Percentiles rank a stretch among this genome's conserved stretches.
Conservation (phyloP, 2,113 vertebrate species). For the Tragelaphus scriptus region DNA sequence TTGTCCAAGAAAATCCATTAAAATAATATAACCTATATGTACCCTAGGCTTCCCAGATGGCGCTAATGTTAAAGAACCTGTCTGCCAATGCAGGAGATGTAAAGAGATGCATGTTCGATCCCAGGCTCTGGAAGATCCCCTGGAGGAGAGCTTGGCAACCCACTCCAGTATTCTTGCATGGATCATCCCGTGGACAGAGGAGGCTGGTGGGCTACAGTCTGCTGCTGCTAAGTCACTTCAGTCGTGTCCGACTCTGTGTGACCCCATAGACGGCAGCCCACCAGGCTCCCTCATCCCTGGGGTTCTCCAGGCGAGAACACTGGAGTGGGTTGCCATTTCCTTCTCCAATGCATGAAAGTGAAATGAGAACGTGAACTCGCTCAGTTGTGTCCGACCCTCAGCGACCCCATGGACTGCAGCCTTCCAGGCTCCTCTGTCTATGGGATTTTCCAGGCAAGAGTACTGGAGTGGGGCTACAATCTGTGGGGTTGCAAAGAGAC, state of each 20-base stretch:
- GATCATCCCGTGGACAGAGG: neutral
- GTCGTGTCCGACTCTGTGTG: too few relatives aligned
- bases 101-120: neutral
- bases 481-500: neutral
- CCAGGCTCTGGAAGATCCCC: neutral
- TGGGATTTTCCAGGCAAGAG: too few relatives aligned
- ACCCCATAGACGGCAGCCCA: too few relatives aligned
- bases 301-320: too few relatives aligned
- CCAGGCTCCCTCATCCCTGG: too few relatives aligned
- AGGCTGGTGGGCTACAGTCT: neutral
- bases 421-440: too few relatives aligned
- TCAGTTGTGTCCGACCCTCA: too few relatives aligned
- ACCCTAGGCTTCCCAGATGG: neutral
- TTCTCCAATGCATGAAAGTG: too few relatives aligned
- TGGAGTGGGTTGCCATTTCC: too few relatives aligned
- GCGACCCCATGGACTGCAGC: too few relatives aligned
- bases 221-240: too few relatives aligned
- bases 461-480: neutral
- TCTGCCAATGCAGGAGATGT: neutral
- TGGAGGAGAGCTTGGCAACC: neutral
- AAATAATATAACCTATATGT: neutral
- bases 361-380: too few relatives aligned
- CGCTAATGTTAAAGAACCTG: neutral
- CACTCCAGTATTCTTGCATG: neutral
- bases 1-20: neutral